Evolutionary conservation across 2,888 invertebrate species (phyloP).

Genomic region (Linyphia triangularis): DNA sequence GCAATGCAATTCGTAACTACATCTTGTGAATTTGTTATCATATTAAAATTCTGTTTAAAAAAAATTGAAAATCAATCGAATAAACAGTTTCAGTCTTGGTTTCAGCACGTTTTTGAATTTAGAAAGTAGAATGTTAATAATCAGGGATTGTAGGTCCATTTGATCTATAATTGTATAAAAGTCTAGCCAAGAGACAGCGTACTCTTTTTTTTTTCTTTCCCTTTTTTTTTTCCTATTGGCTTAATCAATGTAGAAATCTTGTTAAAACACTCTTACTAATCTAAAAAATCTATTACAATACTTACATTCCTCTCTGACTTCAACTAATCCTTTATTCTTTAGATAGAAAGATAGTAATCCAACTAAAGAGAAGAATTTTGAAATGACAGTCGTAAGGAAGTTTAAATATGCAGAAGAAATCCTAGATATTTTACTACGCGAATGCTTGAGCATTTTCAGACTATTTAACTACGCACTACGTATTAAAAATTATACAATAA

Average conservation of each 20-base stretch:
- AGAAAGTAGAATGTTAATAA: too few relatives aligned
- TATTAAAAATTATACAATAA: not conserved
- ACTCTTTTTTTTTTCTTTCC: too few relatives aligned
- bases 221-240: not conserved
- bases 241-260: not conserved
- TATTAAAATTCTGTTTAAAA: too few relatives aligned
- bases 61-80: too few relatives aligned
- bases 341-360: slow-evolving; percentile 44
- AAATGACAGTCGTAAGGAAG: slow-evolving; percentile 2
- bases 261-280: not conserved
- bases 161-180: too few relatives aligned
- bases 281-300: slow-evolving; percentile 16
- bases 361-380: slow-evolving; percentile 50
- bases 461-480: not conserved
- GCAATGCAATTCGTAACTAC: too few relatives aligned
- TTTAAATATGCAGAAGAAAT: slow-evolving; percentile 14
- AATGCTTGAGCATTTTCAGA: not conserved
- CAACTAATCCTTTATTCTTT: slow-evolving; percentile 46
- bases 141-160: too few relatives aligned
- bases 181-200: too few relatives aligned
- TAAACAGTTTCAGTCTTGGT: too few relatives aligned
- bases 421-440: not conserved
- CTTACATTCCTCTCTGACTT: slow-evolving; percentile 49
- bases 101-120: too few relatives aligned
- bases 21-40: too few relatives aligned